Percentiles rank a stretch among this genome's conserved stretches.
phyloP scores from a whole-genome alignment of 1,140 invertebrate species.

The Propsilocerus akamusi region DNA sequence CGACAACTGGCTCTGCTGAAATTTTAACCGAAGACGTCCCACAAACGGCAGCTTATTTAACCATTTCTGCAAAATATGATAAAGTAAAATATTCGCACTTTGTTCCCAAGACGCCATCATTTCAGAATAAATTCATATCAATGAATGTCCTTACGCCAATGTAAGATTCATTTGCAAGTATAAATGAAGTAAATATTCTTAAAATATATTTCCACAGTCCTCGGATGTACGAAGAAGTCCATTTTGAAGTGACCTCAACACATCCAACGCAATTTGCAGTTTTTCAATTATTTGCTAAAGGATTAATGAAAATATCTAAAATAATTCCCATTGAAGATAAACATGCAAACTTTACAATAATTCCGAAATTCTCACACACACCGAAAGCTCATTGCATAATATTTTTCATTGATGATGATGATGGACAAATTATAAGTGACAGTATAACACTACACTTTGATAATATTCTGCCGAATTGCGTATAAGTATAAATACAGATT shows the following conservation, averaged over 20 bases:
- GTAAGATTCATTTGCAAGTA: too few species aligned
- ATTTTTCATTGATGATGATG: neutral
- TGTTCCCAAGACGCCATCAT: neutral
- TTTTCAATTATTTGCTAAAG: neutral
- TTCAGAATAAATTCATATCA: neutral
- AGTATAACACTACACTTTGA: neutral
- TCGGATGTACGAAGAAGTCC: neutral
- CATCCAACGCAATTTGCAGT: neutral
- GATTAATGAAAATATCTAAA: neutral
- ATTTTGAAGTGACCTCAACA: neutral
- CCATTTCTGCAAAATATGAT: neutral
- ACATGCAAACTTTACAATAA: neutral
- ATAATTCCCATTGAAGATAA: neutral
- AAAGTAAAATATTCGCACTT: neutral
- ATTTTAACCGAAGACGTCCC: neutral
- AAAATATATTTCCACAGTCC: too few species aligned
- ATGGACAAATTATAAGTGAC: neutral
- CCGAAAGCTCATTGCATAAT: neutral
- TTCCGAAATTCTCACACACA: neutral
- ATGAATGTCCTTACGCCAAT: neutral
- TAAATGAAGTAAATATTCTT: too few species aligned
- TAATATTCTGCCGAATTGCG: neutral
- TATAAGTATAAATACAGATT: neutral
- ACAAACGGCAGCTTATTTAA: neutral
- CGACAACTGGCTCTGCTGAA: neutral